phyloP scores from a whole-genome alignment of 53 echinoderm and acorn worm species.

The Echinometra lucunter region DNA sequence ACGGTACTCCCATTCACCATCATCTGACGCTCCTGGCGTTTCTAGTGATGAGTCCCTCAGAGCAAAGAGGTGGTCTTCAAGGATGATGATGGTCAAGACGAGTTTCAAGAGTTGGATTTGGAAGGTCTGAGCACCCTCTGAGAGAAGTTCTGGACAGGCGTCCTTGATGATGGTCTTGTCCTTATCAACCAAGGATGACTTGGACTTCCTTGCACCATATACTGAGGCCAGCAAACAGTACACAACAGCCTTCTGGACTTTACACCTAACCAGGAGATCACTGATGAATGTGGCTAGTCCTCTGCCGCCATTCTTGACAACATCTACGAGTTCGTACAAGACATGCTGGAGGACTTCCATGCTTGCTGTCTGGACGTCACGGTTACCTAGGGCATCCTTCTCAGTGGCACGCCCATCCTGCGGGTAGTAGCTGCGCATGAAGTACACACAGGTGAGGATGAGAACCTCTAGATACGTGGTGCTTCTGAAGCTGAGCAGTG shows the following conservation, averaged over 20 bases:
- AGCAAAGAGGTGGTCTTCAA: conserved; percentile 95
- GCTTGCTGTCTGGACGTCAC: conserved; percentile 95
- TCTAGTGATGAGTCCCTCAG: conserved; percentile 84
- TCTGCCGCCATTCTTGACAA: conserved; percentile 90
- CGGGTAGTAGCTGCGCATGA: conserved; percentile 96
- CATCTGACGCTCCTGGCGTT: conserved; percentile 55
- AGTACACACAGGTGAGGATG: conserved; percentile 93
- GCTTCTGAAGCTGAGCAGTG: conserved; percentile 86
- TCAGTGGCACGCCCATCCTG: conserved; percentile 81
- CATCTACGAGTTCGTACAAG: conserved; percentile 85
- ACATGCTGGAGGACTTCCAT: conserved; percentile 94
- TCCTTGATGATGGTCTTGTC: conserved; percentile 87
- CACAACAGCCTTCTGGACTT: conserved; percentile 96
- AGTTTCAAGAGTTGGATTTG: conserved; percentile 95
- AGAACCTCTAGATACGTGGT: conserved; percentile 97
- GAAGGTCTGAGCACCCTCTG: conserved; percentile 93
- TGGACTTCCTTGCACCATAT: conserved; percentile 78
- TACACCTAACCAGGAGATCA: conserved; percentile 90
- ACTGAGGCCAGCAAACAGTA: conserved; percentile 96
- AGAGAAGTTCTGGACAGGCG: conserved; percentile 76
- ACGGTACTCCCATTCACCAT: conserved; percentile 90
- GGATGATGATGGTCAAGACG: conserved; percentile 89
- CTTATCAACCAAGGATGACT: conserved; percentile 54
- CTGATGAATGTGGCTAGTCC: conserved; percentile 96
- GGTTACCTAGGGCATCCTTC: conserved; percentile 86